Evolutionary conservation across 2,797 vertebrate genomes (phyloP).

Genomic region (Chelidonichthys spinosus): DNA sequence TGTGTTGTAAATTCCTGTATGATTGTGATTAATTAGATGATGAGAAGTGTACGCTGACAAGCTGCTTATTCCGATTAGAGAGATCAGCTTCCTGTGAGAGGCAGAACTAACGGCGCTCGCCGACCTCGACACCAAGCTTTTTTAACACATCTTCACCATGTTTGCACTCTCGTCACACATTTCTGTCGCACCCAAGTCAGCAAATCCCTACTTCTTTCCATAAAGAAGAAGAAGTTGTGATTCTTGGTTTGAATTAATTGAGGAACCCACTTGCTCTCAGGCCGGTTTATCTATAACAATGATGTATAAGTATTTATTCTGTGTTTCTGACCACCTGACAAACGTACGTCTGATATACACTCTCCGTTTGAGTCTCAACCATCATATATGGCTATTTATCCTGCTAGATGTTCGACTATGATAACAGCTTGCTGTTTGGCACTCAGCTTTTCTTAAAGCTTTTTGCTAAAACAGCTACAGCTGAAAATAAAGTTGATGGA

Average conservation of each 20-base stretch:
- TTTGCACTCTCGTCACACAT: slow-evolving; percentile 38
- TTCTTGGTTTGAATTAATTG: background rate
- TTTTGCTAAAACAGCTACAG: no score
- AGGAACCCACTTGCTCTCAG: background rate
- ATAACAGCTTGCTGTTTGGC: background rate
- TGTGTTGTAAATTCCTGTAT: slow-evolving; percentile 74
- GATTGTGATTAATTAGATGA: slow-evolving; percentile 86
- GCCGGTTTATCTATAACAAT: background rate
- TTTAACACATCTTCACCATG: slow-evolving; percentile 47
- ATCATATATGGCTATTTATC: background rate
- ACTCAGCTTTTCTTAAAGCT: no score
- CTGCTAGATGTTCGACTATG: background rate
- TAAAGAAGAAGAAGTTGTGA: background rate
- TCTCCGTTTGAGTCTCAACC: background rate
- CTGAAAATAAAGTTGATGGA: no score
- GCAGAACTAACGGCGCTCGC: slow-evolving; percentile 76
- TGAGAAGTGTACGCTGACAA: slow-evolving; percentile 78
- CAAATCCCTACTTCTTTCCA: background rate
- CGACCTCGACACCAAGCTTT: slow-evolving; percentile 58
- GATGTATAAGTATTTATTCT: no score
- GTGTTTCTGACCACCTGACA: background rate
- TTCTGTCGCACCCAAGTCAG: slow-evolving; percentile 13
- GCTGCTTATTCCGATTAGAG: slow-evolving; percentile 85
- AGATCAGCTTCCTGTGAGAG: slow-evolving; percentile 78
- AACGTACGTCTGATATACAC: background rate